These are phyloP conservation scores for Xylocampa areola DNA, from an alignment of 2,888 invertebrate species.

Conservation along the genomic window DNA sequence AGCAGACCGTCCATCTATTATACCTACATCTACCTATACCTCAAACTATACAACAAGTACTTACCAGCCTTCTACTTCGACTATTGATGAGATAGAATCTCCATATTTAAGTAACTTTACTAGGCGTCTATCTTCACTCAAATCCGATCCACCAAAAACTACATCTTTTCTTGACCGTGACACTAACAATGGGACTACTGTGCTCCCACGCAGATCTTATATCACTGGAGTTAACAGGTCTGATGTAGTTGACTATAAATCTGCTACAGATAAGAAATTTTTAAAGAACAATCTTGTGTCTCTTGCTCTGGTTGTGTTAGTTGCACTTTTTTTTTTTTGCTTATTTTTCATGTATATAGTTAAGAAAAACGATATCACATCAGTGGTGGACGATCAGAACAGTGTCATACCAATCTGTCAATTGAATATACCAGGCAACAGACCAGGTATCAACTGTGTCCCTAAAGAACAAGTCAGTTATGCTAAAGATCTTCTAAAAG, in stretches of 20 bases:
- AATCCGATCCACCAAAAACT: constrained; percentile 78
- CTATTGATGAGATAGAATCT: constrained; percentile 90
- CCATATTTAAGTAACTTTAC: constrained; percentile 93
- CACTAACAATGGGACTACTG: constrained; percentile 79
- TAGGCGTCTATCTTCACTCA: constrained; percentile 88
- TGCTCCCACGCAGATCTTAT: constrained; percentile 80
- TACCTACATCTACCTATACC: constrained; percentile 67
- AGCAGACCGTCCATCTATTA: constrained; percentile 76
- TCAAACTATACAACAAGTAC: constrained; percentile 73
- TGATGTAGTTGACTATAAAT: constrained; percentile 81
- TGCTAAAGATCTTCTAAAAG: constrained; percentile 91
- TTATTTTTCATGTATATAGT: constrained; percentile 92
- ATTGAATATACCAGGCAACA: constrained; percentile 84
- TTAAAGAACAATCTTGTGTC: constrained; percentile 91
- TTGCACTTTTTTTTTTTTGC: constrained; percentile 91
- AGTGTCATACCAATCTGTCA: constrained; percentile 90
- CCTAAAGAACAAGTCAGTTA: constrained; percentile 90
- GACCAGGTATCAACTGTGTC: constrained; percentile 91
- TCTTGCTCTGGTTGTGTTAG: constrained; percentile 90
- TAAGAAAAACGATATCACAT: constrained; percentile 90
- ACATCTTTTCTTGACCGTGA: constrained; percentile 76
- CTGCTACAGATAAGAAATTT: constrained; percentile 84
- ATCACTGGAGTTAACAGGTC: constrained; percentile 78
- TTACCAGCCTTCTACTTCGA: constrained; percentile 80
- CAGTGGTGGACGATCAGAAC: constrained; percentile 87